Conservation (phyloP, 2,888 invertebrate species). For the Napeogenes inachia region DNA sequence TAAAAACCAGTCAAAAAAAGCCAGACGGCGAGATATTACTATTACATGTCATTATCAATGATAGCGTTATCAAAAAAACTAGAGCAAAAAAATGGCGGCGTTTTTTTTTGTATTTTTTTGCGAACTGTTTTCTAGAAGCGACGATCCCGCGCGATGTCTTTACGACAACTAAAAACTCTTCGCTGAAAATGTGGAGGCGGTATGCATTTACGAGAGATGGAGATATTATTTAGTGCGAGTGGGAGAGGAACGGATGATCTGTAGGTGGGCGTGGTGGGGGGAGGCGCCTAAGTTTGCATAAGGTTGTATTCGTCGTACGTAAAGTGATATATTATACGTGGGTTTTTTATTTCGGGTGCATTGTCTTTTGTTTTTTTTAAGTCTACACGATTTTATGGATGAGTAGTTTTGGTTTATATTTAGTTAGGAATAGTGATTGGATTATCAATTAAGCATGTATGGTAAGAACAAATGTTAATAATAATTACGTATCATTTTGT, state of each 20-base stretch:
- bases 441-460: too few relatives aligned
- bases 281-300: conserved; percentile 67
- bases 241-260: conserved; percentile 42
- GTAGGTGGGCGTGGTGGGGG: conserved; percentile 59
- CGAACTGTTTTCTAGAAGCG: conserved; percentile 42
- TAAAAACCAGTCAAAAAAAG: conserved; percentile 41
- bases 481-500: too few relatives aligned
- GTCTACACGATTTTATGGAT: conserved; percentile 29
- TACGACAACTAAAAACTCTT: conserved; percentile 69
- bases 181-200: conserved; percentile 68
- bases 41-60: conserved; percentile 37
- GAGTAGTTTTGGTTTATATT: conserved; percentile 17
- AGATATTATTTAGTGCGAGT: conserved; percentile 33
- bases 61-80: conserved; percentile 39
- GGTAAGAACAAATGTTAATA: too few relatives aligned
- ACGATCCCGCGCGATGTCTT: conserved; percentile 59
- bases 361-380: conserved; percentile 63
- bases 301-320: conserved; percentile 44
- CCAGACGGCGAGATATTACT: conserved; percentile 38
- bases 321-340: conserved; percentile 55
- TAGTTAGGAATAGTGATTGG: conserved; percentile 5
- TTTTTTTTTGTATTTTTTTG: conserved; percentile 44
- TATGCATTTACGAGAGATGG: conserved; percentile 50
- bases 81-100: conserved; percentile 38
- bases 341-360: conserved; percentile 62